phyloP scores from a whole-genome alignment of 2,113 vertebrate genomes.

The Etheostoma spectabile region DNA sequence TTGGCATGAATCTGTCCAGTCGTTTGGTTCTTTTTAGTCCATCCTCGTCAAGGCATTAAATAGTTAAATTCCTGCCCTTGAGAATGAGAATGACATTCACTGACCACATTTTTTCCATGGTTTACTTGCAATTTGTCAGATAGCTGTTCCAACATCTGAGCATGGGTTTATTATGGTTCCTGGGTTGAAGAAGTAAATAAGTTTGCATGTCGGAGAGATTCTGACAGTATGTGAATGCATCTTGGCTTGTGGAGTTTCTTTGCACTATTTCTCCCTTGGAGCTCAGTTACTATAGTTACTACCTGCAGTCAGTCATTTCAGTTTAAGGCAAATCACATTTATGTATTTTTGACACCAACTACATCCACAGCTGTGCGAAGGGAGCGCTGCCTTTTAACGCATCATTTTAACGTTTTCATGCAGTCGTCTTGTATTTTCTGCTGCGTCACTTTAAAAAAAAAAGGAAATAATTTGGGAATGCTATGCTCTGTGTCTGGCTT shows the following conservation, averaged over 20 bases:
- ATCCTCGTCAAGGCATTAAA: conserved; percentile 74
- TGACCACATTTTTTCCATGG: conserved; percentile 39
- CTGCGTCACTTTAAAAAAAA: conserved; percentile 21
- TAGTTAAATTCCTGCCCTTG: conserved; percentile 68
- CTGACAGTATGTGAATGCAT: conserved; percentile 28
- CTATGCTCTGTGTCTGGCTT: conserved; percentile 44
- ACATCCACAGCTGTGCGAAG: conserved; percentile 7
- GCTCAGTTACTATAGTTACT: conserved; percentile 48
- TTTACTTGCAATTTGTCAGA: conserved; percentile 45
- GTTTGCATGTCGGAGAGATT: conserved; percentile 51
- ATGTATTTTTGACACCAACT: neutral
- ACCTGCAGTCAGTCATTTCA: conserved; percentile 33
- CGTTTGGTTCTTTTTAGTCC: conserved; percentile 60
- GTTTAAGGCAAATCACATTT: conserved; percentile 21
- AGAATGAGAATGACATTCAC: conserved; percentile 45
- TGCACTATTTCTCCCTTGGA: conserved; percentile 3
- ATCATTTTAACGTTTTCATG: conserved; percentile 28
- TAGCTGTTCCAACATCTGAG: conserved; percentile 32
- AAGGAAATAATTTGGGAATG: conserved; percentile 39
- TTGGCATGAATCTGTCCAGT: conserved; percentile 77
- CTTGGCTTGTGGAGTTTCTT: conserved; percentile 30
- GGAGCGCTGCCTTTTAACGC: conserved; percentile 28
- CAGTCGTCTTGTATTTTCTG: conserved; percentile 42
- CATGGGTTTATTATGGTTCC: conserved; percentile 39
- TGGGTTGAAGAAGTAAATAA: conserved; percentile 63